Evolutionary conservation across 2,797 vertebrate species (phyloP).

Genomic region (Sparus aurata): DNA sequence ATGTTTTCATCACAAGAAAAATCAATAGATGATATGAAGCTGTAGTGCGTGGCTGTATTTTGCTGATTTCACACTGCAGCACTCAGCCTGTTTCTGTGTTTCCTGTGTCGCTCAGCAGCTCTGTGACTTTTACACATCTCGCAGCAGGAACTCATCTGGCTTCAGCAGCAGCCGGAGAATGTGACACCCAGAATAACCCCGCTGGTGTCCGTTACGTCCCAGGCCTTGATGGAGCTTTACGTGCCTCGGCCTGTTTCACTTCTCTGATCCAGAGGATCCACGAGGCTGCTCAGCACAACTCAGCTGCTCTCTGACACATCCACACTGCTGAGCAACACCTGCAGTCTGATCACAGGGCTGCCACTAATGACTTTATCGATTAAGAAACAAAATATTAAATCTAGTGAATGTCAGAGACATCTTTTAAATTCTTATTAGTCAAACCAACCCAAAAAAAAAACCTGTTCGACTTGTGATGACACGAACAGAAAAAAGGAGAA

Average conservation of each 20-base stretch:
- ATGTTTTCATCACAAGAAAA: too few species aligned
- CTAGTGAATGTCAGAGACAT: background rate
- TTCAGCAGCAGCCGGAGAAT: conserved; percentile 38
- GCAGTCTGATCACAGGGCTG: background rate
- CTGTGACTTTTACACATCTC: conserved; percentile 25
- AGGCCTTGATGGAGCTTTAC: conserved; percentile 65
- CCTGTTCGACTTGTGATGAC: background rate
- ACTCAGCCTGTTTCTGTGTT: background rate
- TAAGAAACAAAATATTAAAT: background rate
- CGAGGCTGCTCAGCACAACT: background rate
- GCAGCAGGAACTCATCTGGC: conserved; percentile 57
- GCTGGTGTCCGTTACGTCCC: conserved; percentile 80
- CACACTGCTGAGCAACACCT: background rate
- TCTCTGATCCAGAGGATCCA: conserved; percentile 49
- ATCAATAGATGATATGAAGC: too few species aligned
- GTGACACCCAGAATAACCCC: conserved; percentile 71
- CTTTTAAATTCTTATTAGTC: too few species aligned
- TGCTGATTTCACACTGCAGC: background rate
- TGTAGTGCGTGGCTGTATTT: too few species aligned
- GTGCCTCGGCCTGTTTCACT: conserved; percentile 50
- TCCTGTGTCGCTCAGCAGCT: conserved; percentile 19
- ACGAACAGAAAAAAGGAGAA: background rate
- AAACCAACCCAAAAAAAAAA: too few species aligned
- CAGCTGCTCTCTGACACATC: background rate
- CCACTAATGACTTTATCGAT: background rate